These are phyloP conservation scores for Labroides dimidiatus DNA, from an alignment of 2,797 vertebrate species.

Conservation along the genomic window DNA sequence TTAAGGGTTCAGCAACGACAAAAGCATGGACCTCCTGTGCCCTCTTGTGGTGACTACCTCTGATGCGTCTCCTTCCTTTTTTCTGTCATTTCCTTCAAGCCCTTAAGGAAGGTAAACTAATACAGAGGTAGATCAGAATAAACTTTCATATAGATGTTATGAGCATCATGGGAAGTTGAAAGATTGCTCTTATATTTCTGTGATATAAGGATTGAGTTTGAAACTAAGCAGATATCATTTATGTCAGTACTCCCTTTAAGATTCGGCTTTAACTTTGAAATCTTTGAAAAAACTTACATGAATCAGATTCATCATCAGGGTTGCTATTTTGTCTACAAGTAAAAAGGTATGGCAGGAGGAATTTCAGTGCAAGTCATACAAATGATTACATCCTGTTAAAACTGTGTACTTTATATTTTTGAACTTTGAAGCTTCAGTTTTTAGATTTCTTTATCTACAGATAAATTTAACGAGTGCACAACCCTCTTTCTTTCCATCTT, in stretches of 20 bases:
- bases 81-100: neutral
- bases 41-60: constrained; percentile 75
- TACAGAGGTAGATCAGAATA: neutral
- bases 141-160: neutral
- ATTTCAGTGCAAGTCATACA: too few relatives aligned
- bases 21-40: constrained; percentile 68
- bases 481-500: neutral
- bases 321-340: too few relatives aligned
- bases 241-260: neutral
- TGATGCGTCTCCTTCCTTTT: neutral
- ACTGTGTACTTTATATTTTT: too few relatives aligned
- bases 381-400: too few relatives aligned
- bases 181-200: neutral
- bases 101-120: neutral
- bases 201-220: neutral
- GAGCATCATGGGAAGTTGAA: neutral
- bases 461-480: neutral
- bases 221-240: neutral
- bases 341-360: too few relatives aligned
- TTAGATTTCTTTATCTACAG: too few relatives aligned
- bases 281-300: neutral
- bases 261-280: neutral
- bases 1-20: constrained; percentile 14
- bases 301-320: neutral
- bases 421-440: neutral